Conservation (phyloP, 2,113 vertebrate genomes). For the Microcebus murinus region DNA sequence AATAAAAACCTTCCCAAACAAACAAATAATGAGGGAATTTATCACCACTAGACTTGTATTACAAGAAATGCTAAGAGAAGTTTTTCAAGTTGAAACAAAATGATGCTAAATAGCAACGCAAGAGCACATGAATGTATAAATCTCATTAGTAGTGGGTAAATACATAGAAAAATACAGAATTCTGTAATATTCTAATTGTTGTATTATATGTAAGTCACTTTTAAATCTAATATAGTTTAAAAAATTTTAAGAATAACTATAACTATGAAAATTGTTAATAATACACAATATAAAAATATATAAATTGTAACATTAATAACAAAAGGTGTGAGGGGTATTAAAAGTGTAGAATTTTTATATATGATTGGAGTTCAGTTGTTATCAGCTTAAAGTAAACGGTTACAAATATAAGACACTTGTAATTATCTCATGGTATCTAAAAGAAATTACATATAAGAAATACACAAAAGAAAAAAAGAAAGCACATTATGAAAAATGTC, state of each 20-base stretch:
- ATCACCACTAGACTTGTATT: not conserved
- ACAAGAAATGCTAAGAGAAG: not conserved
- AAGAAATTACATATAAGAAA: not conserved
- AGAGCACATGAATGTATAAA: not conserved
- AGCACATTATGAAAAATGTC: not conserved
- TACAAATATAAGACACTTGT: not conserved
- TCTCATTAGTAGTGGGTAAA: not conserved
- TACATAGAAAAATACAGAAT: not conserved
- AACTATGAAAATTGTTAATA: not conserved
- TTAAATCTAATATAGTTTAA: not conserved
- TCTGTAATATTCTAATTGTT: not conserved
- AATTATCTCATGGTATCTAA: not conserved
- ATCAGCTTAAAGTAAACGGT: not conserved
- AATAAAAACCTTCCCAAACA: not conserved
- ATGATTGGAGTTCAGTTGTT: not conserved
- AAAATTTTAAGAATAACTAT: not conserved
- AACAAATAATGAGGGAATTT: not conserved
- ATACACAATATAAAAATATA: not conserved
- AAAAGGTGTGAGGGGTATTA: not conserved
- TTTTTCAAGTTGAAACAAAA: not conserved
- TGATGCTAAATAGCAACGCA: not conserved
- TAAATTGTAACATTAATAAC: not conserved
- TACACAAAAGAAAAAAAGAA: not conserved
- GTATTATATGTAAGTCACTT: not conserved
- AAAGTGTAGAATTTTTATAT: not conserved